Evolutionary conservation across 2,888 invertebrate species (phyloP), one percentile per base, ranked within the genome.

Genomic region (Teinopalpus imperialis): DNA sequence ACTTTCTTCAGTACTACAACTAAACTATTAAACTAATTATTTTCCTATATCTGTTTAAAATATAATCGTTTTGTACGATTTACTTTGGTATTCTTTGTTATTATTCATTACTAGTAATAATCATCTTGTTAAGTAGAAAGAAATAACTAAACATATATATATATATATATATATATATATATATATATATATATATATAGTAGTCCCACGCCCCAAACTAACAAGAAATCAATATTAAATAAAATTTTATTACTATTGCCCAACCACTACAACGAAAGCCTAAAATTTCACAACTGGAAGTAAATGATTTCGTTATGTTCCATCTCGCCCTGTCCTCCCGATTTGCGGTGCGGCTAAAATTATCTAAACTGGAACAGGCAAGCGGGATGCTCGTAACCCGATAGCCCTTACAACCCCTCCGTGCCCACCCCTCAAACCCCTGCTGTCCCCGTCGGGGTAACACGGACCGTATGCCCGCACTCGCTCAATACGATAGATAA

Each of bases 331-430:
- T 35, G 37, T 48, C 52, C 54, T 51, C 44, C 44, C 41, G 53
- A 31, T 51, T 51, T 46, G 45, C 42, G 32, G 45, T 51, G 53
- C 51, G 54, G 57, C 57, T 59, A 61, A 66, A 71, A 63, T 67
- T 61, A 74, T 71, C 66, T 64, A 72, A 74, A 74, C 63, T 63
- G 56, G 60, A 53, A 56, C 59, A 59, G 68, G 66, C 69, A 66
- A 70, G 66, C 67, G 66, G 69, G 74, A 70, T 61, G 66, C 66
- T 66, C 55, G 62, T 63, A 83, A 83, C 74, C 43, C 31, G 80
- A 82, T 68, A 74, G 54, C 52, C 42, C 50, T 48, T 55, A 36
- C 35, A 43, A 29, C 43, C 35, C 59, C 42, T 43, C 51, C 56
- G 52, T 52, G 43, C 51, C 52, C 50, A 51, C 50, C 32, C 51